Evolutionary conservation across 2,888 invertebrate genomes (phyloP), one percentile per base, ranked within the genome.

Genomic region (Empis stercorea): DNA sequence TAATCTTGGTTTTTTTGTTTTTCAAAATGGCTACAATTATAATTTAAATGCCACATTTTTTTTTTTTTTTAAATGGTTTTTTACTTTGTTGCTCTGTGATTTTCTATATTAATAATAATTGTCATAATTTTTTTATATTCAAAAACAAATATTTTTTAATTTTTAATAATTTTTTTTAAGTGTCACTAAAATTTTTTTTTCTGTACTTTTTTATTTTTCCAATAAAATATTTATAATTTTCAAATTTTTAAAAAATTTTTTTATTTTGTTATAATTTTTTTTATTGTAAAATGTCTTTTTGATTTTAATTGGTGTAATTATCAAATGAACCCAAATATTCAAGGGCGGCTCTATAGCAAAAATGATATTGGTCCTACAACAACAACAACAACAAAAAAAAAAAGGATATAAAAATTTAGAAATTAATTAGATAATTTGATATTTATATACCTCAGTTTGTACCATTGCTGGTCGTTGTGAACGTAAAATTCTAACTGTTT

Each of bases 381-480:
- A 46, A 47, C 40, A n/a, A 14, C 11, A 47, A 34, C 45, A 15
- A 23, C 1, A n/a, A 10, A 10, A 37, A 30, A n/a, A n/a, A n/a
- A n/a, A n/a, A n/a, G n/a, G n/a, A n/a, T n/a, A n/a, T n/a, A n/a
- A n/a, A n/a, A n/a, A n/a, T n/a, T n/a, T n/a, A n/a, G 10, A 20
- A n/a, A 38, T 38, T 13, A 23, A 38, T 27, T 15, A 10, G 15
- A 34, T 34, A 10, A 34, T 13, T 42, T 45, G 10, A 36, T 30
- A 36, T 43, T 6, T 6, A 7, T 7, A 13, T 70, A 94, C 96
- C 86, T 96, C 96, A 56, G 97, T 96, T 73, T 99, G 97, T 59
- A 99, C 96, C 97, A 99, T 99, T 58, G 95, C 95, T 52, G 96
- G 95, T 59, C 99, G 80, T 71, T 99, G 97, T 54, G 97, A 96